Evolutionary conservation across 2,797 vertebrate genomes (phyloP).

Genomic region (Rhabdophis nuchalis): DNA sequence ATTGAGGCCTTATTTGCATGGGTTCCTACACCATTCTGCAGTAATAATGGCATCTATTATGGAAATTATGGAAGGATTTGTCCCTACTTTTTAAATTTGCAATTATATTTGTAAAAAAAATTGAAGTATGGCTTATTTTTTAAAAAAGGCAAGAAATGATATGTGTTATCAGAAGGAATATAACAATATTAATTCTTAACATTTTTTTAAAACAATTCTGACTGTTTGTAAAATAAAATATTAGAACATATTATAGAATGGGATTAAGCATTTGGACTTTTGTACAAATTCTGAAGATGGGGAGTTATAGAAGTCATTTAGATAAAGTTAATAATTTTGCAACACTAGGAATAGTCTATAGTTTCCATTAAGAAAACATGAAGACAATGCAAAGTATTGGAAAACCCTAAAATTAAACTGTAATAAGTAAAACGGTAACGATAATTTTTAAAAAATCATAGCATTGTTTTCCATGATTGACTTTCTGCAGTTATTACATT

Average conservation of each 20-base stretch:
- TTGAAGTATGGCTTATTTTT: not conserved
- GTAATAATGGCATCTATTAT: not conserved
- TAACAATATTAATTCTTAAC: not conserved
- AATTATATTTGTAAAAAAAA: not conserved
- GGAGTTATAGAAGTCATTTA: not conserved
- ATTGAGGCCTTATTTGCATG: not conserved
- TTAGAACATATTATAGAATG: not conserved
- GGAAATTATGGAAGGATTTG: not conserved
- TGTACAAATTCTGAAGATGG: constrained; percentile 1
- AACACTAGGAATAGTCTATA: not conserved
- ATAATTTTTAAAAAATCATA: not conserved
- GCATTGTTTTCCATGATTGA: not conserved
- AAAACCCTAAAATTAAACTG: not conserved
- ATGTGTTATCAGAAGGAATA: not conserved
- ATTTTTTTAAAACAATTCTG: not conserved
- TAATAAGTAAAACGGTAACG: not conserved
- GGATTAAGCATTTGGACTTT: not conserved
- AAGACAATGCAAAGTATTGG: not conserved
- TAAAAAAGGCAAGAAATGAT: not conserved
- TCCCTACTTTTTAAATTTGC: not conserved
- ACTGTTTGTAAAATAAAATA: not conserved
- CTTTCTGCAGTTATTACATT: not conserved
- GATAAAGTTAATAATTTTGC: not conserved
- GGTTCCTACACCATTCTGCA: not conserved
- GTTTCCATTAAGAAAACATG: not conserved